Percentiles rank a stretch among this genome's conserved stretches.
phyloP scores from a whole-genome alignment of 53 echinoderm and acorn worm genomes.

The Echinometra lucunter region DNA sequence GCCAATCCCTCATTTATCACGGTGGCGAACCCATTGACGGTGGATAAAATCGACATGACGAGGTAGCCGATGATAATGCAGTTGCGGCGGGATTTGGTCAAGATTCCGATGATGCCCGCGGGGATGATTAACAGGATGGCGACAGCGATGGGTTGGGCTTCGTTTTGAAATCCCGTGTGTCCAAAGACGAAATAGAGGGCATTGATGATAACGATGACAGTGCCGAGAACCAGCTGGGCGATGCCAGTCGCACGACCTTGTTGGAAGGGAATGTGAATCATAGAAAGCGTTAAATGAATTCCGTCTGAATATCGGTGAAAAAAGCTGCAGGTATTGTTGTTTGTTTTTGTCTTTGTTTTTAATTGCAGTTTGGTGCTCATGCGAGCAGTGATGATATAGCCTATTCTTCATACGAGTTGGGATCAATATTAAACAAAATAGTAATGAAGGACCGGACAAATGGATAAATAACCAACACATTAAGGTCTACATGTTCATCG shows the following conservation, averaged over 20 bases:
- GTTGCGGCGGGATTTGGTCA: background rate
- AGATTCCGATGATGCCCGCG: slow-evolving; percentile 8
- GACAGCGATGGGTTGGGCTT: background rate
- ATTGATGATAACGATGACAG: background rate
- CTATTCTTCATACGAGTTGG: no score
- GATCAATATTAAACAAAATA: no score
- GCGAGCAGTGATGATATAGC: no score
- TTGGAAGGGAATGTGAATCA: background rate
- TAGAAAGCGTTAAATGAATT: background rate
- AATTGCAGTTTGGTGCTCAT: no score
- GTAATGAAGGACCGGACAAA: no score
- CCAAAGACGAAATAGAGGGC: slow-evolving; percentile 4
- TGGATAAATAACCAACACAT: no score
- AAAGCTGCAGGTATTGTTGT: no score
- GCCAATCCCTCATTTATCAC: background rate
- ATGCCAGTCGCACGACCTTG: slow-evolving; percentile 8
- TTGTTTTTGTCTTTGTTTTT: no score
- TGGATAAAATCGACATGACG: slow-evolving; percentile 14
- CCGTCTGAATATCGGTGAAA: no score
- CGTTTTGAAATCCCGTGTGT: background rate
- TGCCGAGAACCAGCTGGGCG: slow-evolving; percentile 21
- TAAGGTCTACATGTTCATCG: no score
- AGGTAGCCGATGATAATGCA: slow-evolving; percentile 41
- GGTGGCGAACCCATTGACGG: background rate
- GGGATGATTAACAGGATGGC: slow-evolving; percentile 4